Evolutionary conservation across 2,113 vertebrate genomes (phyloP).

Genomic region (Archilochus colubris): DNA sequence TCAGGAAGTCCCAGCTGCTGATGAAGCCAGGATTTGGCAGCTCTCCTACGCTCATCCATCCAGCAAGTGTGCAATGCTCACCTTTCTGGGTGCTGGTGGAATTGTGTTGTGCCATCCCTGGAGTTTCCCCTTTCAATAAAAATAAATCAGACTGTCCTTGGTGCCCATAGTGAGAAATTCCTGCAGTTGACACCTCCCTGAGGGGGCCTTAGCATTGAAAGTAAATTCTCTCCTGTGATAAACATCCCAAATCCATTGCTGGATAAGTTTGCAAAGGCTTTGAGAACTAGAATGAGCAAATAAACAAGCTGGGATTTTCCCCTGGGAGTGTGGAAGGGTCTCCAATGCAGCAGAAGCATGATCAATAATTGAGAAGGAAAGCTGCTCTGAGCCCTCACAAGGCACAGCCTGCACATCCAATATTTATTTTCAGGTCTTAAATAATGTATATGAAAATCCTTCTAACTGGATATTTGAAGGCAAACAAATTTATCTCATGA

Average conservation of each 20-base stretch:
- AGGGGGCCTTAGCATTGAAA: neutral
- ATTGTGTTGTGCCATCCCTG: neutral
- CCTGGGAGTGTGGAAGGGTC: neutral
- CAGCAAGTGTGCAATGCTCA: neutral
- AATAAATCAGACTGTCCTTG: neutral
- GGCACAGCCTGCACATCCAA: neutral
- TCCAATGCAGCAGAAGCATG: neutral
- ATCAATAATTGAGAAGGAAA: slow-evolving; percentile 51
- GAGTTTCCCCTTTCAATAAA: neutral
- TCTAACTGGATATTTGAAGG: neutral
- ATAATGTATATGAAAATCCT: slow-evolving; percentile 27
- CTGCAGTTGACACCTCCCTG: neutral
- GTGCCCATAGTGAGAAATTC: neutral
- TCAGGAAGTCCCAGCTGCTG: neutral
- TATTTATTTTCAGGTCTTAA: slow-evolving; percentile 52
- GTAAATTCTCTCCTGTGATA: neutral
- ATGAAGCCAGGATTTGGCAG: neutral
- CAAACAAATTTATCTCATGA: slow-evolving; percentile 27
- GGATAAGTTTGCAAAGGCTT: neutral
- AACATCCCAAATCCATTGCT: neutral
- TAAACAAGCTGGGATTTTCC: neutral
- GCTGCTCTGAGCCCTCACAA: neutral
- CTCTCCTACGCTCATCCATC: neutral
- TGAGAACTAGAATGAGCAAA: neutral
- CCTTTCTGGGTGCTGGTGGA: neutral